A percentile compares a stretch with the other conserved stretches of the same genome.
Conservation (phyloP, 92 coral and sea anemone species). For the Actinostola sp. region DNA sequence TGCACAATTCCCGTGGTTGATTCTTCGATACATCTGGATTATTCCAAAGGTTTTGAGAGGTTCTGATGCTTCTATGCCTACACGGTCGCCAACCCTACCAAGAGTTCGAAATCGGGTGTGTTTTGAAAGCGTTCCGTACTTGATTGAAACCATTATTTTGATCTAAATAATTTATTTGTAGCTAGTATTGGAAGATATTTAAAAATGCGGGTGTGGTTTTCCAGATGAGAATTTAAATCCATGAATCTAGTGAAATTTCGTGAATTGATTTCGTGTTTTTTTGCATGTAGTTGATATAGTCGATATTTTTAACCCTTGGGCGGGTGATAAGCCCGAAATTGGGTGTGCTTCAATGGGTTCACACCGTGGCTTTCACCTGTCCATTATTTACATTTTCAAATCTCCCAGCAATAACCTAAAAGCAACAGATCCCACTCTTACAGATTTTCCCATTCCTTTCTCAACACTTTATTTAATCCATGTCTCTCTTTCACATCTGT, state of each 20-base stretch:
- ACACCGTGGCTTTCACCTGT: constrained; percentile 9
- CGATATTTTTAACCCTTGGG: neutral
- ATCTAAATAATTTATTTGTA: constrained; percentile 25
- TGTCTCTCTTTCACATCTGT: neutral
- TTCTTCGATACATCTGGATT: constrained; percentile 12
- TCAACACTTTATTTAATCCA: neutral
- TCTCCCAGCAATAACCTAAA: neutral
- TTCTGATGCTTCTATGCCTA: constrained; percentile 10
- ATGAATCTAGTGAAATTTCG: neutral
- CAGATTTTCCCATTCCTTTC: neutral
- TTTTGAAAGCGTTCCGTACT: constrained; percentile 24
- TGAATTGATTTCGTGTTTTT: neutral
- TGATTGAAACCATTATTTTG: constrained; percentile 27
- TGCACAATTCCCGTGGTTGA: too few species aligned
- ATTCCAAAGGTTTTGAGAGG: constrained; percentile 22
- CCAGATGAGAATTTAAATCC: neutral
- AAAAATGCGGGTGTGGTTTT: constrained; percentile 24
- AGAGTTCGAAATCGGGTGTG: constrained; percentile 33
- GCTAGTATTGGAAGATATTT: constrained; percentile 4
- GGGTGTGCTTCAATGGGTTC: constrained; percentile 1
- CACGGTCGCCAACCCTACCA: constrained; percentile 3
- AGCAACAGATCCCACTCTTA: neutral
- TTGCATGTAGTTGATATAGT: constrained; percentile 5
- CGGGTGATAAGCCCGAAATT: constrained; percentile 11
- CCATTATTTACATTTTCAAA: constrained; percentile 10